Percentiles rank a stretch among this genome's conserved stretches.
These are phyloP conservation scores for Drosophila anceps DNA, from an alignment of 2,888 invertebrate genomes.

Conservation along the genomic window DNA sequence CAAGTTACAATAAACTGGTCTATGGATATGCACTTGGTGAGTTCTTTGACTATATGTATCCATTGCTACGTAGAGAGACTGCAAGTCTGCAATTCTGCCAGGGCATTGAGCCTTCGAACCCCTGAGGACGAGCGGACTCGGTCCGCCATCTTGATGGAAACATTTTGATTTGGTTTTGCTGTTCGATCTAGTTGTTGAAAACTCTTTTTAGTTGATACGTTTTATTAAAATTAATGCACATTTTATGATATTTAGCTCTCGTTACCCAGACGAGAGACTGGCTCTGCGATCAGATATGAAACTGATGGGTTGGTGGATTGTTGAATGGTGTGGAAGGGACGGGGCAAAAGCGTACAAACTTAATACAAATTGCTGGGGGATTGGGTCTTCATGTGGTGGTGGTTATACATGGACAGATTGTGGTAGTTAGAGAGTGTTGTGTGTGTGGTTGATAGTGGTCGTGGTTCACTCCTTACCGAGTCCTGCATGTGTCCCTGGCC, in stretches of 20 bases:
- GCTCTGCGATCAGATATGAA: constrained; percentile 4
- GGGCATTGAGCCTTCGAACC: neutral
- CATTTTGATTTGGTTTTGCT: constrained; percentile 12
- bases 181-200: constrained; percentile 30
- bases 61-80: neutral
- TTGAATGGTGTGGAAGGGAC: too few species aligned
- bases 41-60: neutral
- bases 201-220: constrained; percentile 33
- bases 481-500: constrained; percentile 85
- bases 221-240: constrained; percentile 60
- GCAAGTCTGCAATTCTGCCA: neutral
- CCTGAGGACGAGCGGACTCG: neutral
- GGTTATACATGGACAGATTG: constrained; percentile 40
- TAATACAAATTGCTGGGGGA: constrained; percentile 46
- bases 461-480: constrained; percentile 82
- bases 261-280: constrained; percentile 9
- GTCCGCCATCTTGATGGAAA: neutral
- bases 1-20: neutral
- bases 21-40: neutral
- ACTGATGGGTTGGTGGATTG: too few species aligned
- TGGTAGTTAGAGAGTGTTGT: constrained; percentile 30
- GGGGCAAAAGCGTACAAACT: constrained; percentile 17
- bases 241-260: constrained; percentile 44
- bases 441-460: constrained; percentile 43
- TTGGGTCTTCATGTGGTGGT: constrained; percentile 26